Evolutionary conservation across 2,888 invertebrate genomes (phyloP).

Genomic region (Lasioglossum calceatum): DNA sequence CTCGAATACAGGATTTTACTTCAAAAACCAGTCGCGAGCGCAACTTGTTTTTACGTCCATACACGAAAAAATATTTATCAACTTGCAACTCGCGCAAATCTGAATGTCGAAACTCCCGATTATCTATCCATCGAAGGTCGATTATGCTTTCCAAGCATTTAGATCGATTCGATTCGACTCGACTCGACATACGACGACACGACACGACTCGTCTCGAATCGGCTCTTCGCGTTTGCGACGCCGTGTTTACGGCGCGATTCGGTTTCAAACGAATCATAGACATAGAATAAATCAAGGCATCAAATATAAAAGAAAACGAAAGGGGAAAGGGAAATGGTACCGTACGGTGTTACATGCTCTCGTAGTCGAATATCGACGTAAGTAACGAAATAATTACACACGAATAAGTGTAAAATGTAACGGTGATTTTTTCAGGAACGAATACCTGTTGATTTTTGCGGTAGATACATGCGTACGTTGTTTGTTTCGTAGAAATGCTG

Average conservation of each 20-base stretch:
- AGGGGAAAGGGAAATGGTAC: neutral
- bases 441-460: slow-evolving; percentile 48
- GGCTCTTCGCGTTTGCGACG: no score
- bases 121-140: neutral
- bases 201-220: neutral
- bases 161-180: neutral
- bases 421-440: no score
- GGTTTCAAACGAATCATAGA: neutral
- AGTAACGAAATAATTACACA: no score
- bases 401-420: neutral
- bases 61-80: neutral
- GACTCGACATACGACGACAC: no score
- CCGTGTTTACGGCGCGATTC: neutral
- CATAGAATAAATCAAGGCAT: neutral
- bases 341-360: neutral
- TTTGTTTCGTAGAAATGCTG: slow-evolving; percentile 22
- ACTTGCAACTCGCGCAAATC: slow-evolving; percentile 15
- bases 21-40: slow-evolving; percentile 53
- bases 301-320: neutral
- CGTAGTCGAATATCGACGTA: neutral
- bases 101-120: neutral
- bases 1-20: slow-evolving; percentile 26
- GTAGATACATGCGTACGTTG: slow-evolving; percentile 8
- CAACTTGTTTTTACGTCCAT: neutral
- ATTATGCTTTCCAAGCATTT: neutral